Evolutionary conservation across 2,797 vertebrate species (phyloP).

Genomic region (Trichosurus vulpecula): DNA sequence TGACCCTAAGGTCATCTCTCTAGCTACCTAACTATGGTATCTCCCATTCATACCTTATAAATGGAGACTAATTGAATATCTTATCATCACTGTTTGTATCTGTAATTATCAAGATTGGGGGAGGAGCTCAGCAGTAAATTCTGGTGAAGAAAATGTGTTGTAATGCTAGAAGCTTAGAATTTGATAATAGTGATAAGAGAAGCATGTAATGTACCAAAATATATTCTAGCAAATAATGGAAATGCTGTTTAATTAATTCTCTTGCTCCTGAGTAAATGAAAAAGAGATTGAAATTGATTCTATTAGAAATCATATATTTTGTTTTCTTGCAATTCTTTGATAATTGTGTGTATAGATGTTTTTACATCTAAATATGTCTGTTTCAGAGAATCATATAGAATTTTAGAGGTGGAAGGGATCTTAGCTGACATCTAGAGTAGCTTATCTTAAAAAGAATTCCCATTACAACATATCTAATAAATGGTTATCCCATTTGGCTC

Average conservation of each 20-base stretch:
- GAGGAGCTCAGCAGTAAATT: neutral
- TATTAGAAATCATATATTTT: neutral
- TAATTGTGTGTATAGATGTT: neutral
- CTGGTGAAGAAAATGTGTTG: neutral
- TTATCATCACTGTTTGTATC: neutral
- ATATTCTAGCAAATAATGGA: neutral
- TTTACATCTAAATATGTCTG: neutral
- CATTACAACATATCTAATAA: neutral
- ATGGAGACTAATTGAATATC: neutral
- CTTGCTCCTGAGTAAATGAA: neutral
- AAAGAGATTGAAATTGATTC: neutral
- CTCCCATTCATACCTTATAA: neutral
- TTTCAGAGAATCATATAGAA: neutral
- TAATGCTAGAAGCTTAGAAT: neutral
- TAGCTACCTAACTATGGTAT: neutral
- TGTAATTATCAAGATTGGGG: neutral
- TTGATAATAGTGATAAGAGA: neutral
- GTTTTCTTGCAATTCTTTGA: neutral
- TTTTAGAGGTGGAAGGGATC: neutral
- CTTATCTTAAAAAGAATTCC: neutral
- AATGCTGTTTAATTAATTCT: neutral
- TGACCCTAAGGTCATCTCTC: neutral
- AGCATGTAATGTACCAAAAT: neutral
- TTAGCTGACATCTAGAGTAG: neutral
- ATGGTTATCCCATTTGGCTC: neutral